A percentile compares a stretch with the other conserved stretches of the same genome.
These are phyloP conservation scores for Prosopocoilus inquinatus DNA, from an alignment of 2,888 invertebrate genomes.

Conservation along the genomic window DNA sequence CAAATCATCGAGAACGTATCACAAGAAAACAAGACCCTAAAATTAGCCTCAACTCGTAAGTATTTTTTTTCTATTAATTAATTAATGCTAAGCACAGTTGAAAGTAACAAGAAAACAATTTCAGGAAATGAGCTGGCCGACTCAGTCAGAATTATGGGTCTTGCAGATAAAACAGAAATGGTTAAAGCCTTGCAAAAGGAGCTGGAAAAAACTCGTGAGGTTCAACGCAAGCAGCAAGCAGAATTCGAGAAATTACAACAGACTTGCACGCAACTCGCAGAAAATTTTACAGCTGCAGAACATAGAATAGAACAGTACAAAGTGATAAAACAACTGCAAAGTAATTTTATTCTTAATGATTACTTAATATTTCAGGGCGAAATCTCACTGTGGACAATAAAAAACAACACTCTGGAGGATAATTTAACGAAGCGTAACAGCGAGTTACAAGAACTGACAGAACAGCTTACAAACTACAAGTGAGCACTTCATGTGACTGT, in stretches of 20 bases:
- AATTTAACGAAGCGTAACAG: slow-evolving; percentile 11
- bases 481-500: slow-evolving; percentile 4
- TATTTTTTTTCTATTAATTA: background rate
- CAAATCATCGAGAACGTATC: slow-evolving; percentile 22
- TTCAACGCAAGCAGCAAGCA: slow-evolving; percentile 16
- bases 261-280: slow-evolving; percentile 17
- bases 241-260: slow-evolving; percentile 21
- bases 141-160: slow-evolving; percentile 17
- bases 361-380: slow-evolving; percentile 6
- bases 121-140: slow-evolving; percentile 15
- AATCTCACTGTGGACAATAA: slow-evolving; percentile 9
- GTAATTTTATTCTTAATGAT: background rate
- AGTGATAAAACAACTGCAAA: slow-evolving; percentile 4
- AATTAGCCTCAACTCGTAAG: slow-evolving; percentile 18
- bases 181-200: slow-evolving; percentile 28
- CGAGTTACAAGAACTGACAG: slow-evolving; percentile 14
- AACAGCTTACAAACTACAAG: slow-evolving; percentile 15
- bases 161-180: slow-evolving; percentile 28
- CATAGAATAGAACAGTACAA: slow-evolving; percentile 13
- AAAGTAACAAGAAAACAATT: background rate
- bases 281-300: slow-evolving; percentile 10
- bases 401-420: slow-evolving; percentile 5
- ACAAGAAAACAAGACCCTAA: slow-evolving; percentile 24
- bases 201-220: slow-evolving; percentile 23
- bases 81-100: no score